phyloP scores from a whole-genome alignment of 2,888 invertebrate species.

The Caenorhabditis sp. region DNA sequence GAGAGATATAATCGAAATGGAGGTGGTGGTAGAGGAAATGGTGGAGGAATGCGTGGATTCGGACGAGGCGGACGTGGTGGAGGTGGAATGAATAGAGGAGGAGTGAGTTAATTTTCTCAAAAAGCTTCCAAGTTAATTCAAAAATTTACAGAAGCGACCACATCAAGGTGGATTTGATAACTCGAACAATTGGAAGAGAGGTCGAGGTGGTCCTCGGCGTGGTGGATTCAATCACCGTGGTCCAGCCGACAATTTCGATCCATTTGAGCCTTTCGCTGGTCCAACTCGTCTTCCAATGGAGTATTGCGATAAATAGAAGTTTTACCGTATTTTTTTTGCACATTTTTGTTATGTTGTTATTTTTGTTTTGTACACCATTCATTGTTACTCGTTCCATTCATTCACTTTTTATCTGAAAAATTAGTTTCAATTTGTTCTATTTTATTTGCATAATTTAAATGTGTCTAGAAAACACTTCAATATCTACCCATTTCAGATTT shows the following conservation, averaged over 20 bases:
- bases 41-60: slow-evolving; percentile 31
- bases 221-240: slow-evolving; percentile 15
- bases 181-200: slow-evolving; percentile 19
- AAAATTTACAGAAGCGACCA: slow-evolving; percentile 34
- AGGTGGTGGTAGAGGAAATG: slow-evolving; percentile 32
- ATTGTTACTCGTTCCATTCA: slow-evolving; percentile 14
- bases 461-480: too few relatives aligned
- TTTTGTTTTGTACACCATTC: slow-evolving; percentile 6
- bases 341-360: slow-evolving; percentile 13
- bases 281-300: slow-evolving; percentile 42
- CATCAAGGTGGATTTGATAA: slow-evolving; percentile 15
- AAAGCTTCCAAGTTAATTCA: too few relatives aligned
- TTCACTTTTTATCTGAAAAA: slow-evolving; percentile 10
- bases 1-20: slow-evolving; percentile 10
- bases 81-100: slow-evolving; percentile 16
- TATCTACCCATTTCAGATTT: too few relatives aligned
- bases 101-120: too few relatives aligned
- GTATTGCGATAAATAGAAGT: slow-evolving; percentile 13
- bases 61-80: slow-evolving; percentile 33
- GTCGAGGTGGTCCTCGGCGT: slow-evolving; percentile 16
- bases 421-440: neutral
- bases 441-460: neutral
- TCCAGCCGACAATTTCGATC: slow-evolving; percentile 43
- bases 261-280: slow-evolving; percentile 58
- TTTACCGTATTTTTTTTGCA: slow-evolving; percentile 6